Base-by-base conservation (phyloP, 2,888 invertebrate genomes). In the Megamerina dolium region DNA sequence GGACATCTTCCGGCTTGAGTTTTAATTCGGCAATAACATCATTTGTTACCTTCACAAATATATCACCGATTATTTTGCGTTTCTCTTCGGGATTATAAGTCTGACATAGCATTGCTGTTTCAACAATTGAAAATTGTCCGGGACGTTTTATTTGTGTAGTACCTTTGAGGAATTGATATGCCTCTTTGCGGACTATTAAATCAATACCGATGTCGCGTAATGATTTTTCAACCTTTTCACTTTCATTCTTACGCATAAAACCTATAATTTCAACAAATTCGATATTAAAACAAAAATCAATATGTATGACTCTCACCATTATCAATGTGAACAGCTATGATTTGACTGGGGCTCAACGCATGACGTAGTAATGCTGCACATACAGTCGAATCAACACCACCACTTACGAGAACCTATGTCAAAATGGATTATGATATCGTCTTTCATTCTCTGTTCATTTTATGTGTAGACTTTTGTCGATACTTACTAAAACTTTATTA, bases 341-440 rank as follows among this genome's bases (percentile, higher is more conserved):
- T 84, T 73, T 94, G 92, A 59, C 89, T 87, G 58, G 86, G 84
- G 47, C 82, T 80, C 37, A 99, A 76, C 9, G 97, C 94, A 68
- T 87, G 87, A 69, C 90, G 85, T 40, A 99, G 76, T 48, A 99
- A 75, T 17, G 96, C 96, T 19, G 96, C 96, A 75, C 97, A 99
- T 9, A 99, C 99, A n/a, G 97, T 93, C 1, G 97, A 99, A 74
- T 99, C 99, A 5, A 99, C 99, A 19, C 99, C 99, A 16, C 99
- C 99, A 69, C 96, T 96, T 41, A 95, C 85, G 63, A 96, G 73
- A 23, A 23, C n/a, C n/a, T n/a, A n/a, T n/a, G n/a, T n/a, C n/a
- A n/a, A n/a, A n/a, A n/a, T n/a, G n/a, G n/a, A n/a, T n/a, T n/a
- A n/a, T n/a, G 5, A 4, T 37, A 27, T 29, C 8, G n/a, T 8